Conservation (phyloP, 2,888 invertebrate species). For the Chironomus riparius region DNA sequence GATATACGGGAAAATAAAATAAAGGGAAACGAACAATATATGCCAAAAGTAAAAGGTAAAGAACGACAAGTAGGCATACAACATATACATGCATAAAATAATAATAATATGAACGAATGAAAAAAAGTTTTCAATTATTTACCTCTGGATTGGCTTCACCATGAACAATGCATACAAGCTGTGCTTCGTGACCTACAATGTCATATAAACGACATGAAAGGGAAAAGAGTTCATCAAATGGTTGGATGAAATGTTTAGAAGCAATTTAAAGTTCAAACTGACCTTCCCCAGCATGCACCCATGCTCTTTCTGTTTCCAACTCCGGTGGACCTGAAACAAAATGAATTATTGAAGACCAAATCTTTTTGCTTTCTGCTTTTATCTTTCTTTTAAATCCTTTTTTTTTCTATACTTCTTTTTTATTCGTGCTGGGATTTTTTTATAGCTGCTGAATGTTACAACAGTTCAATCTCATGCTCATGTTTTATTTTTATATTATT, state of each 20-base stretch:
- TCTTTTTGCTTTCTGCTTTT: too few species aligned
- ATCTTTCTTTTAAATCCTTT: not conserved
- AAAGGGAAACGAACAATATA: not conserved
- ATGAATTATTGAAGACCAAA: not conserved
- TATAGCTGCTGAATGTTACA: too few species aligned
- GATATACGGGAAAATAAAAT: not conserved
- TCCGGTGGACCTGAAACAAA: conserved; percentile 48
- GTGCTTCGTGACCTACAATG: conserved; percentile 41
- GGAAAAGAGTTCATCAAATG: not conserved
- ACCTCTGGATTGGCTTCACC: conserved; percentile 52
- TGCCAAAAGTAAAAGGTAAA: not conserved
- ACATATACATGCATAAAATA: not conserved
- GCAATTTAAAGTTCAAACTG: not conserved
- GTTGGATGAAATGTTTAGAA: not conserved
- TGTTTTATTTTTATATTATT: not conserved
- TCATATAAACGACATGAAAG: not conserved
- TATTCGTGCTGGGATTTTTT: too few species aligned
- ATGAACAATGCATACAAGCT: conserved; percentile 49
- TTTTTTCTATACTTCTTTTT: not conserved
- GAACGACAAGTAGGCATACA: not conserved
- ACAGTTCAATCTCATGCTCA: too few species aligned
- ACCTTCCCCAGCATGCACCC: conserved; percentile 53
- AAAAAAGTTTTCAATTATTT: conserved; percentile 29
- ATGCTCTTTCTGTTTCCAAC: conserved; percentile 49
- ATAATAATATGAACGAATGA: too few species aligned